Base-by-base conservation (phyloP, 30 jellyfish, hydroid and myxozoan species). In the Pseudorhiza aurosa region DNA sequence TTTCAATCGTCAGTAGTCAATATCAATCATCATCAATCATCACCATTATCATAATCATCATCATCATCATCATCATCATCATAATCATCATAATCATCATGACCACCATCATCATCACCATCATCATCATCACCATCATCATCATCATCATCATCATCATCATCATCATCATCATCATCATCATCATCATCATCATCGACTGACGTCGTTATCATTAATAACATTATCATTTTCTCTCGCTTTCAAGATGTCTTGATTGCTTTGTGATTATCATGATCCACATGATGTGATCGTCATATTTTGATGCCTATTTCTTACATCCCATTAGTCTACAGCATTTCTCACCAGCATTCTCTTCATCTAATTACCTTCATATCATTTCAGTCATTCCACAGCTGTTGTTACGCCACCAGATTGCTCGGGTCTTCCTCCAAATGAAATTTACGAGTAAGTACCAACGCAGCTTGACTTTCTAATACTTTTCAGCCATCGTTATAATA, bases 331-430 rank as follows among this genome's bases (percentile, higher is more conserved):
- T n/a, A n/a, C n/a, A n/a, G n/a, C n/a, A n/a, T n/a, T n/a, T n/a
- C n/a, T n/a, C n/a, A n/a, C n/a, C n/a, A n/a, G n/a, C n/a, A n/a
- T n/a, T n/a, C n/a, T n/a, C n/a, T n/a, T n/a, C n/a, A n/a, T n/a
- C n/a, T 39, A 12, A 39, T 5, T 39, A 39, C 12, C 10, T 39
- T 19, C 8, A 69, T 70, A 60, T 50, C 53, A 26, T 82, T 58
- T 30, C 53, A 92, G 98, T 44, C 95, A 77, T 25, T 72, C 94
- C 39, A 92, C 98, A 11, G 96, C 58, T 19, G 98, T 92, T 35
- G 87, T 85, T 25, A 88, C 98, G 21, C 96, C 97, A 0, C 98
- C 98, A 25, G 98, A 92, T 53, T 22, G 67, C 29, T 29, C 86
- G n/a, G 98, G 98, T 0, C 67, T 92, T 31, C 94, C 98, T 0